A percentile compares a stretch with the other conserved stretches of the same genome.
These are phyloP conservation scores for Onychomys arenicola DNA, from an alignment of 2,797 vertebrate species.

Conservation along the genomic window DNA sequence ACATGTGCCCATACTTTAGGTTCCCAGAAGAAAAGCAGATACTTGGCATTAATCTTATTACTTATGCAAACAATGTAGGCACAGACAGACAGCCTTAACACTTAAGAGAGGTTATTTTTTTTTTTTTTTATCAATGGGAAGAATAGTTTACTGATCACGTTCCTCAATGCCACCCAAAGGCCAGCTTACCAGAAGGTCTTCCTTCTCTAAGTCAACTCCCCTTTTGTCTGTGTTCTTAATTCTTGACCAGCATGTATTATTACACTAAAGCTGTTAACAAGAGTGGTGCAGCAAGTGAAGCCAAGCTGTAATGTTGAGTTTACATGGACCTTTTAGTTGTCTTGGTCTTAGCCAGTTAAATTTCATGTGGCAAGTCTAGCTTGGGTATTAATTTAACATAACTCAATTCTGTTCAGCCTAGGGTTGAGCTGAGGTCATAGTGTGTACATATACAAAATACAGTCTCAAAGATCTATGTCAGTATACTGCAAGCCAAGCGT, in stretches of 20 bases:
- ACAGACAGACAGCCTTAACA: neutral
- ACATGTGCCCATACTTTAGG: neutral
- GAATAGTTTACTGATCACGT: neutral
- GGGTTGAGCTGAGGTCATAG: neutral
- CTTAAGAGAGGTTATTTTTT: neutral
- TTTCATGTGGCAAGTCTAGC: neutral
- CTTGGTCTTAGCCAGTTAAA: neutral
- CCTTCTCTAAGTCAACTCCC: constrained; percentile 25
- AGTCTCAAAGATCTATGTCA: neutral
- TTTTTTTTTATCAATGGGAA: neutral
- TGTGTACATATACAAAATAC: neutral
- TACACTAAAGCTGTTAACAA: neutral
- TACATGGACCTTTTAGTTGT: neutral
- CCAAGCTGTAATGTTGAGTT: neutral
- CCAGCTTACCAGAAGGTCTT: neutral
- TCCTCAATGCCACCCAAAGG: neutral
- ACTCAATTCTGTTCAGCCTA: neutral
- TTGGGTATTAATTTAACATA: neutral
- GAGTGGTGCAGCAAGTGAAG: neutral
- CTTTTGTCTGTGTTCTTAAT: neutral
- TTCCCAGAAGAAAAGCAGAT: neutral
- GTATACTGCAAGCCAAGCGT: neutral
- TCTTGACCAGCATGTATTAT: neutral
- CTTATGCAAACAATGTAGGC: neutral
- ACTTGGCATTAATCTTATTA: neutral